Evolutionary conservation across 2,113 vertebrate species (phyloP), one percentile per base, ranked within the genome.

Genomic region (Panthera uncia): DNA sequence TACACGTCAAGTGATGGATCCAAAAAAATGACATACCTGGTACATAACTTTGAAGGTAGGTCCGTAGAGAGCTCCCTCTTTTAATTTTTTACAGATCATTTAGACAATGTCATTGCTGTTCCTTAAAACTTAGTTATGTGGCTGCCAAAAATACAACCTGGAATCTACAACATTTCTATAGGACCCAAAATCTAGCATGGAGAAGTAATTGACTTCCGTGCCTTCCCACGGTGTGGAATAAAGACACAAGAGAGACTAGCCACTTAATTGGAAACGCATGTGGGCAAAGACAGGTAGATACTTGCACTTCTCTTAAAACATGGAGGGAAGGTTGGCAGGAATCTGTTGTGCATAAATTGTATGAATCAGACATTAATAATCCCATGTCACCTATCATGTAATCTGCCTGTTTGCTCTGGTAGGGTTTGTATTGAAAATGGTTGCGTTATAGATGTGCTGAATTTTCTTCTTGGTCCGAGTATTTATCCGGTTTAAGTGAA

Each of bases 41-140:
- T 99, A 66, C 99, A 99, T 97, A 98, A 99, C 55, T 99, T 99
- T 98, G 98, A 99, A 99, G 99, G 99, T 99, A 85, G 82, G n/a
- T 68, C 93, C 33, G 33, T 52, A 63, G 1, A 55, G 52, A 71
- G 25, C 52, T 45, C 23, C 5, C 3, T 55, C 41, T 89, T 80
- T 86, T 31, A 1, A 66, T 36, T 45, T 71, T 63, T 71, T 83
- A 71, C 57, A 79, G 81, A 45, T 68, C 8, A 69, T n/a, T 89
- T 92, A 82, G 33, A 36, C 66, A 66, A 1, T 14, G 4, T 95
- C 85, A 29, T 82, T 69, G 31, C 13, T 52, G 1, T 3, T 36
- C 36, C 65, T 92, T 87, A 78, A 45, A 95, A 66, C 19, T 89
- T 91, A 81, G 18, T 81, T 96, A 6, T 76, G 7, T 81, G 74